Conservation (phyloP, 2,888 invertebrate genomes). For the Lithophane ornitopus region DNA sequence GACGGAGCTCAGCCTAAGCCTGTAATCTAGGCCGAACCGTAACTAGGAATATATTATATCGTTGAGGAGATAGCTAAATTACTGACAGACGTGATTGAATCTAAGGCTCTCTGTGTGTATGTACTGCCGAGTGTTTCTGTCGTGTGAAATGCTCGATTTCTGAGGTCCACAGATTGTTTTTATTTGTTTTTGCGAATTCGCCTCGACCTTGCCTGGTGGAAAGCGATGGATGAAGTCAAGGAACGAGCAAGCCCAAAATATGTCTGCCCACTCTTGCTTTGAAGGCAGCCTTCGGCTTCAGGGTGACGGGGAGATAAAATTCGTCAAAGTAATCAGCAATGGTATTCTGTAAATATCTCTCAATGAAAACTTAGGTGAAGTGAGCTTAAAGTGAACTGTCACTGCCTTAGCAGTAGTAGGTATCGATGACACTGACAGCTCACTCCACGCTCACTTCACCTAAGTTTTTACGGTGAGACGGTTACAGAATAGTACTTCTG, state of each 20-base stretch:
- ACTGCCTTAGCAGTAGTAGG: no score
- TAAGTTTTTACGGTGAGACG: no score
- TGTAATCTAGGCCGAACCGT: slow-evolving; percentile 40
- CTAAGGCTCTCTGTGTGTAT: slow-evolving; percentile 2
- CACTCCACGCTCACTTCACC: no score
- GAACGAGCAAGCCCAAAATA: background rate
- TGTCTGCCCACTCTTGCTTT: background rate
- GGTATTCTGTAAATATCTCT: no score
- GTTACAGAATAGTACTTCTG: no score
- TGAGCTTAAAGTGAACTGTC: no score
- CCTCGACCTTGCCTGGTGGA: background rate
- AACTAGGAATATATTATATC: slow-evolving; percentile 37
- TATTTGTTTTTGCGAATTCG: background rate
- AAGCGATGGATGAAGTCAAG: background rate
- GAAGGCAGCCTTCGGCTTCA: background rate
- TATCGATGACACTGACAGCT: no score
- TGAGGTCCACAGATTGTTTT: background rate
- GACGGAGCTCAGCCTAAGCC: slow-evolving; percentile 24
- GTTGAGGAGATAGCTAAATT: slow-evolving; percentile 31
- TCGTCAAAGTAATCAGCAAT: background rate
- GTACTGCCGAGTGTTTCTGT: background rate
- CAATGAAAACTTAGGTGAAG: no score
- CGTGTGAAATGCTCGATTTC: background rate
- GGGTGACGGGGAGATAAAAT: background rate
- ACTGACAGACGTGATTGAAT: slow-evolving; percentile 32